A percentile compares a stretch with the other conserved stretches of the same genome.
phyloP scores from a whole-genome alignment of 2,113 vertebrate species.

The Nicator chloris region DNA sequence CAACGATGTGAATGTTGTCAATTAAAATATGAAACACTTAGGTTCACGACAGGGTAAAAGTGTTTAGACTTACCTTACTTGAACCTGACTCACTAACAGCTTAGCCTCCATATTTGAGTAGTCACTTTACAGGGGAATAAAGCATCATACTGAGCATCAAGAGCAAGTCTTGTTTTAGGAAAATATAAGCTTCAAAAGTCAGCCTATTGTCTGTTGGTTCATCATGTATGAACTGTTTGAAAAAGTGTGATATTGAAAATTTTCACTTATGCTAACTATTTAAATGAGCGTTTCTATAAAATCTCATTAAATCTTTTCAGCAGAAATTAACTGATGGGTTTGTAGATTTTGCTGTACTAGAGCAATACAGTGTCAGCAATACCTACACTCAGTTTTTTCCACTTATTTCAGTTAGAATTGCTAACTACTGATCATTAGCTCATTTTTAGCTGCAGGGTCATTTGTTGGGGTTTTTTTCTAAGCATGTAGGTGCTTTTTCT shows the following conservation, averaged over 20 bases:
- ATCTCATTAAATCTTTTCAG: background rate
- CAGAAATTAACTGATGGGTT: background rate
- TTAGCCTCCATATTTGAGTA: background rate
- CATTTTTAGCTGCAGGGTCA: background rate
- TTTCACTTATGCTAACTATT: background rate
- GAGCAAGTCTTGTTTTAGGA: background rate
- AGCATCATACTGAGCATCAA: background rate
- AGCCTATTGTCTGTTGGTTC: background rate
- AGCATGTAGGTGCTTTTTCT: background rate
- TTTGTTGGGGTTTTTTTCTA: background rate
- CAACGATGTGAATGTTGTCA: constrained; percentile 79
- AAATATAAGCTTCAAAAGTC: constrained; percentile 12
- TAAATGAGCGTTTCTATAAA: background rate
- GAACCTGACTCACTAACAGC: constrained; percentile 31
- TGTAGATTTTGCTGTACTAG: background rate
- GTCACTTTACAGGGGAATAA: background rate
- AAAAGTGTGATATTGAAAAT: background rate
- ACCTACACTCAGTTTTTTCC: background rate
- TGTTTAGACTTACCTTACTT: constrained; percentile 55
- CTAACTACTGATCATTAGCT: background rate
- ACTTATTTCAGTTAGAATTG: background rate
- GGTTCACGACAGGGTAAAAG: constrained; percentile 71
- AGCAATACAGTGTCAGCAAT: background rate
- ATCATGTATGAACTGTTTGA: background rate
- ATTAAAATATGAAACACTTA: constrained; percentile 79